Evolutionary conservation across 2,113 vertebrate species (phyloP).

Genomic region (Clinocottus analis): DNA sequence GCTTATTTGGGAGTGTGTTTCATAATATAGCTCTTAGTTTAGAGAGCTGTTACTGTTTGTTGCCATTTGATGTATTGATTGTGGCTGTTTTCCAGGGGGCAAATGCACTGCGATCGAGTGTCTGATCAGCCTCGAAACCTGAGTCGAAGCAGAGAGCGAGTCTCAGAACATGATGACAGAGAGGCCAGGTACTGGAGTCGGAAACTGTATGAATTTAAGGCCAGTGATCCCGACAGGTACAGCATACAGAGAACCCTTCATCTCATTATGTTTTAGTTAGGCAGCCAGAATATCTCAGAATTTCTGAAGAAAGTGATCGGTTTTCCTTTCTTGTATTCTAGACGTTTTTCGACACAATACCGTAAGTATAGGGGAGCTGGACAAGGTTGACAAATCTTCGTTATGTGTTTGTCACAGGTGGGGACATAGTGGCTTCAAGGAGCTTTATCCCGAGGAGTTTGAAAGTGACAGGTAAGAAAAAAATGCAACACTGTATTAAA

Average conservation of each 20-base stretch:
- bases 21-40: conserved; percentile 18
- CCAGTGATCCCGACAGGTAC: conserved; percentile 93
- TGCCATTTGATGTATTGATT: conserved; percentile 10
- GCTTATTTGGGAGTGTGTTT: conserved; percentile 19
- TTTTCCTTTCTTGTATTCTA: background rate
- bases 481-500: background rate
- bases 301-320: background rate
- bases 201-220: conserved; percentile 94
- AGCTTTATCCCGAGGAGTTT: conserved; percentile 97
- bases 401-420: conserved; percentile 77
- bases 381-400: background rate
- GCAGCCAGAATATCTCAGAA: background rate
- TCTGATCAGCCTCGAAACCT: conserved; percentile 82
- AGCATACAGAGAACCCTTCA: background rate
- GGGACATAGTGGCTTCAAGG: conserved; percentile 99
- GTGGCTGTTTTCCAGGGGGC: conserved; percentile 78
- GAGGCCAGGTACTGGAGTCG: conserved; percentile 92
- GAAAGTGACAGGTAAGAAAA: conserved; percentile 89
- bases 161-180: conserved; percentile 86
- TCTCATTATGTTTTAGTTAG: background rate
- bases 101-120: conserved; percentile 93
- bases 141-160: conserved; percentile 73
- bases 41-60: conserved; percentile 5
- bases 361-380: background rate
- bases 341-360: background rate